phyloP scores from a whole-genome alignment of 2,888 invertebrate genomes.

The Tetranychus piercei region DNA sequence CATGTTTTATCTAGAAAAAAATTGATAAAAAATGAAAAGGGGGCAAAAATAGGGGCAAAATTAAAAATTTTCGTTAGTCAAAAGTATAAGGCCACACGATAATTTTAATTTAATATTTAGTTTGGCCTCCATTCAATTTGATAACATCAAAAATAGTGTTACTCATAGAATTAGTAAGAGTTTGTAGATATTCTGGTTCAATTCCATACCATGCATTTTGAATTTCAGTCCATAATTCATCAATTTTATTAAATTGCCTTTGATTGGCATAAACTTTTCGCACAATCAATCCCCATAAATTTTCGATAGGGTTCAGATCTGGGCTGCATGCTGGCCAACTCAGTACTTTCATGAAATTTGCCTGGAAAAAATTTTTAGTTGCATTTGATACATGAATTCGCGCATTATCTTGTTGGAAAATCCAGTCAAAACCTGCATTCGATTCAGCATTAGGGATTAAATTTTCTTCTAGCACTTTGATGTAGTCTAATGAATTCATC shows the following conservation, averaged over 20 bases:
- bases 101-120: background rate
- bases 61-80: no score
- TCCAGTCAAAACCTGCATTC: background rate
- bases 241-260: background rate
- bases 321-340: conserved; percentile 6
- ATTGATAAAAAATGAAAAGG: no score
- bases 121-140: background rate
- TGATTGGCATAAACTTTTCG: background rate
- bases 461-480: background rate
- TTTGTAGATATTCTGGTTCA: background rate
- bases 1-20: no score
- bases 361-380: background rate
- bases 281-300: conserved; percentile 3
- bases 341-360: background rate
- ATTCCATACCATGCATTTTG: background rate
- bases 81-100: no score
- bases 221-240: conserved; percentile 5
- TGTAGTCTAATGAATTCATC: background rate
- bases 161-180: background rate
- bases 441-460: background rate
- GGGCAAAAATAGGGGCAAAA: no score
- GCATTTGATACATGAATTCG: background rate
- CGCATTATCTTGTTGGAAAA: conserved; percentile 14
- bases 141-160: background rate
- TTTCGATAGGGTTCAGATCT: conserved; percentile 10